Evolutionary conservation across 2,888 invertebrate genomes (phyloP).

Genomic region (Pseudeuparius sepicola): DNA sequence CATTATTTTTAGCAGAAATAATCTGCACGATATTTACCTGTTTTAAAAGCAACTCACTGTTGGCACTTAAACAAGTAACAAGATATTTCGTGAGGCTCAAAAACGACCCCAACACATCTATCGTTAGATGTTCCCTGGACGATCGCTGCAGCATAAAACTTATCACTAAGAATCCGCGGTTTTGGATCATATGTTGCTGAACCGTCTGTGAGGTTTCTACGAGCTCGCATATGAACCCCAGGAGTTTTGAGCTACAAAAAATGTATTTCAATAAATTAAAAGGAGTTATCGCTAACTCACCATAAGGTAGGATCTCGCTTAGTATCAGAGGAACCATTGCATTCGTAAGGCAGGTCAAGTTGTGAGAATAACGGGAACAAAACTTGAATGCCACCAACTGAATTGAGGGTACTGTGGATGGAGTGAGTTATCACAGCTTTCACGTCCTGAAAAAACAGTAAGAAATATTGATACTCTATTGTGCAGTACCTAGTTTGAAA

Average conservation of each 20-base stretch:
- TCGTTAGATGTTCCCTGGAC: slow-evolving; percentile 84
- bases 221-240: slow-evolving; percentile 95
- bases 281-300: too few species aligned
- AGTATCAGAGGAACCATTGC: slow-evolving; percentile 62
- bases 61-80: slow-evolving; percentile 85
- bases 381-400: slow-evolving; percentile 97
- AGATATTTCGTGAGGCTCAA: slow-evolving; percentile 85
- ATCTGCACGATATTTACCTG: too few species aligned
- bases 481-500: too few species aligned
- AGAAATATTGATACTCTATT: too few species aligned
- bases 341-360: slow-evolving; percentile 87
- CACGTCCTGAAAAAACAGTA: slow-evolving; percentile 66
- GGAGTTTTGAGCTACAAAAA: slow-evolving; percentile 78
- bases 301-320: slow-evolving; percentile 83
- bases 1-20: too few species aligned
- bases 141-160: slow-evolving; percentile 93
- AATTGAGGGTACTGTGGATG: slow-evolving; percentile 97
- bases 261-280: not conserved
- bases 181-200: slow-evolving; percentile 99
- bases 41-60: slow-evolving; percentile 82
- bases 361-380: slow-evolving; percentile 97
- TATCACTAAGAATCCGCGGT: slow-evolving; percentile 95
- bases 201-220: slow-evolving; percentile 95
- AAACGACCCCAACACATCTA: slow-evolving; percentile 88
- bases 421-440: slow-evolving; percentile 99